A percentile compares a stretch with the other conserved stretches of the same genome.
phyloP scores from a whole-genome alignment of 2,888 invertebrate genomes.

The Celastrina argiolus region DNA sequence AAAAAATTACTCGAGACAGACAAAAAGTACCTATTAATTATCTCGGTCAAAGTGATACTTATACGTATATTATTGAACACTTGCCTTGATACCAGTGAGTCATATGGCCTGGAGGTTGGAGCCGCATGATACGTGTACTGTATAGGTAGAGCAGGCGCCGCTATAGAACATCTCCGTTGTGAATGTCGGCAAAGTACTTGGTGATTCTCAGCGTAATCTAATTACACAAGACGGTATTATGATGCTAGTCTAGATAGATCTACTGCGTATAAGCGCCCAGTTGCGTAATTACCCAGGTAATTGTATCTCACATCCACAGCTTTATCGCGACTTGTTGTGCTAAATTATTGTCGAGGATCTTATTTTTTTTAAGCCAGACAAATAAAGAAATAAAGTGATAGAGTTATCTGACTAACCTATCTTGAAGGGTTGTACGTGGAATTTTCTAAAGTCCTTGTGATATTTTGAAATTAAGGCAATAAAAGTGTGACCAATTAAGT shows the following conservation, averaged over 20 bases:
- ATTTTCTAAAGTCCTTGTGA: background rate
- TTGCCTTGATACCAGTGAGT: conserved; percentile 51
- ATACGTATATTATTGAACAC: conserved; percentile 32
- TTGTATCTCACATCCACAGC: background rate
- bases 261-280: background rate
- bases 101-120: conserved; percentile 51
- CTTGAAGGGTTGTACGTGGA: too few relatives aligned
- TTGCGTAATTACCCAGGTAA: background rate
- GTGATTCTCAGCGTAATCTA: conserved; percentile 9
- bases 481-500: conserved; percentile 1
- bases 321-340: background rate
- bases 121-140: conserved; percentile 40
- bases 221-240: conserved; percentile 10
- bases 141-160: conserved; percentile 32
- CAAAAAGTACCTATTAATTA: conserved; percentile 15
- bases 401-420: too few relatives aligned
- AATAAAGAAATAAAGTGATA: background rate
- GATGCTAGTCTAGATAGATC: background rate
- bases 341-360: background rate
- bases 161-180: conserved; percentile 37
- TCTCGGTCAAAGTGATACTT: conserved; percentile 25
- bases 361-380: too few relatives aligned
- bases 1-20: background rate
- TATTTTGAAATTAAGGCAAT: background rate
- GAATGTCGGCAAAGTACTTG: conserved; percentile 9